Percentiles rank a stretch among this genome's conserved stretches.
phyloP scores from a whole-genome alignment of 2,888 invertebrate species.

The Thysanoteuthis rhombus region DNA sequence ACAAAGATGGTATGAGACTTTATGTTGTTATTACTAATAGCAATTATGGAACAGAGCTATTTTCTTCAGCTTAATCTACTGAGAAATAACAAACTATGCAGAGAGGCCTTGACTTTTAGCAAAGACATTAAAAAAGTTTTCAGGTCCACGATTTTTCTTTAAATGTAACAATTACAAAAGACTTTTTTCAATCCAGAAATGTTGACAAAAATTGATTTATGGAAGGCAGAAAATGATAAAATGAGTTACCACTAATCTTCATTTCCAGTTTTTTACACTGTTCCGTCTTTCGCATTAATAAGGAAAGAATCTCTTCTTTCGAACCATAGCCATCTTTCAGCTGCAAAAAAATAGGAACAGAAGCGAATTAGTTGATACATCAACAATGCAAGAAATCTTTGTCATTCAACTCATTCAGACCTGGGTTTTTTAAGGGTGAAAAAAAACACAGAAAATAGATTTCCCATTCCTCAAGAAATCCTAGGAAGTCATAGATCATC shows the following conservation, averaged over 20 bases:
- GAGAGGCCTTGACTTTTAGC: not conserved
- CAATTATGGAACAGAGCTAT: not conserved
- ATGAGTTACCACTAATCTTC: constrained; percentile 55
- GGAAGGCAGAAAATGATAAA: not conserved
- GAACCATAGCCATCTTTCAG: constrained; percentile 34
- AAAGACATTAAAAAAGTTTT: too few species aligned
- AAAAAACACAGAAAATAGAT: too few species aligned
- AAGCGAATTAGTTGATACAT: not conserved
- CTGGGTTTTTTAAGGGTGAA: too few species aligned
- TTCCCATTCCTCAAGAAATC: too few species aligned
- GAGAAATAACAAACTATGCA: not conserved
- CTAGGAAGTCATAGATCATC: too few species aligned
- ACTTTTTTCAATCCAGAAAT: not conserved
- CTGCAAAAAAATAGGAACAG: not conserved
- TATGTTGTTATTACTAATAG: not conserved
- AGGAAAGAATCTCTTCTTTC: constrained; percentile 50
- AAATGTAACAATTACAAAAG: not conserved
- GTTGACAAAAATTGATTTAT: not conserved
- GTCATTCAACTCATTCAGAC: too few species aligned
- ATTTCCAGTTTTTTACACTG: constrained; percentile 60
- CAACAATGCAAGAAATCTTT: not conserved
- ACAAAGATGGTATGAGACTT: too few species aligned
- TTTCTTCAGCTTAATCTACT: not conserved
- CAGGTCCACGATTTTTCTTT: too few species aligned
- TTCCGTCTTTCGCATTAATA: constrained; percentile 56